phyloP scores from a whole-genome alignment of 2,113 vertebrate genomes.

The Hemibagrus wyckioides region DNA sequence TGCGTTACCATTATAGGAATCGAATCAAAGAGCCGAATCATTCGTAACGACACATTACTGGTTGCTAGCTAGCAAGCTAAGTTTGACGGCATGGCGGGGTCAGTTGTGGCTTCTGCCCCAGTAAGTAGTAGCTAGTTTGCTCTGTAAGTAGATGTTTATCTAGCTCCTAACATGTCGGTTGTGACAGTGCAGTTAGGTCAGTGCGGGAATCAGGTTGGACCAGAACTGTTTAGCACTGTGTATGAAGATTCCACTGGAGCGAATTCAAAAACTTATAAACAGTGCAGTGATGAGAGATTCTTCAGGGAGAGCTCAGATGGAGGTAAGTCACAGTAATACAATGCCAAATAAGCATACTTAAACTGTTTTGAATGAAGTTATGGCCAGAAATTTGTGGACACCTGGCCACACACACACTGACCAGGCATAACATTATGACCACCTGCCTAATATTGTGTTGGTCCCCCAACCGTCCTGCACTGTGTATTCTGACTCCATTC shows the following conservation, averaged over 20 bases:
- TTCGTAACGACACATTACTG: not conserved
- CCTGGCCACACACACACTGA: not conserved
- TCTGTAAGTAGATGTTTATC: too few species aligned
- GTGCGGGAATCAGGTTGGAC: constrained; percentile 93
- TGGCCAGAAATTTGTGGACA: not conserved
- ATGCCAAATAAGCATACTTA: not conserved
- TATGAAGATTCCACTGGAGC: constrained; percentile 70
- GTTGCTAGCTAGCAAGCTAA: not conserved
- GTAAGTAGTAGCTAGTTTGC: too few species aligned
- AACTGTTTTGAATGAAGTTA: not conserved
- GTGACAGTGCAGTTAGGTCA: constrained; percentile 92
- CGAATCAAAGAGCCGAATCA: not conserved
- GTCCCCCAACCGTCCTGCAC: too few species aligned
- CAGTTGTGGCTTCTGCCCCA: not conserved
- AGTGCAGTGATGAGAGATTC: constrained; percentile 81
- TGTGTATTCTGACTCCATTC: too few species aligned
- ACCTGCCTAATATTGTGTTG: too few species aligned
- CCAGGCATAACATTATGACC: too few species aligned
- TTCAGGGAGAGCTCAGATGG: constrained; percentile 75
- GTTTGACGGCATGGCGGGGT: not conserved
- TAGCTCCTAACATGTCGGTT: constrained; percentile 78
- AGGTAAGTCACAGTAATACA: constrained; percentile 68
- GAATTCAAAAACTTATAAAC: constrained; percentile 73
- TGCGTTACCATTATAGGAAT: too few species aligned
- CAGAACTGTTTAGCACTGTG: constrained; percentile 81